Evolutionary conservation across 2,113 vertebrate species (phyloP), one percentile per base, ranked within the genome.

Genomic region (Ictalurus punctatus): DNA sequence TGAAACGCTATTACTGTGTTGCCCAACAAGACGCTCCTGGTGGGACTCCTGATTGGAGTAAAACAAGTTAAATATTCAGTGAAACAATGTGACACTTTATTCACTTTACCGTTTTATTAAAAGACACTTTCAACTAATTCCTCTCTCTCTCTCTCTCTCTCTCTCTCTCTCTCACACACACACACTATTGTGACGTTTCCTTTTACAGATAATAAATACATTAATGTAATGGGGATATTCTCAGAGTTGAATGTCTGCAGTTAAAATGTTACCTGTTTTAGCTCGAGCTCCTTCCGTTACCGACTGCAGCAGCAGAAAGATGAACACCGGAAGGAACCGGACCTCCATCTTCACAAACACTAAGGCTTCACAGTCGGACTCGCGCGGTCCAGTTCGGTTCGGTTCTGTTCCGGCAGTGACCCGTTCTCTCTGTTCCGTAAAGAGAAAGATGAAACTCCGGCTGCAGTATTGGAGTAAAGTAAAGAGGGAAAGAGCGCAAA

Each of bases 331-430:
- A 2, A 61, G 56, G 13, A 74, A 58, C n/a, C 52, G 34, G 34
- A 76, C 52, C 30, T 74, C 30, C 65, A 82, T 56, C 6, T 23
- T 5, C 27, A 71, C 67, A 34, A 14, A 16, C 19, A 61, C 19
- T 23, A 6, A 61, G 19, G 59, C 21, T 21, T 61, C 58, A 59
- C 58, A 59, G 58, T 59, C 48, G 9, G 48, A 52, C 48, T 52
- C 6, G 40, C 1, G 13, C 3, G 21, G 48, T 48, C 4, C 19
- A 7, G 12, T 27, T 4, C 34, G 1, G 54, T 58, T 5, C 1
- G 1, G 10, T 12, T 4, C 21, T 4, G 90, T 88, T 25, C 83
- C 44, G 88, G 92, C 90, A 90, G 91, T 92, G 84, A 71, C 25
- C 2, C 1, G 0, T 0, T 7, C 48, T 63, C 21, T 1, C 25